phyloP scores from a whole-genome alignment of 2,888 invertebrate species.

The Aporophyla nigra region DNA sequence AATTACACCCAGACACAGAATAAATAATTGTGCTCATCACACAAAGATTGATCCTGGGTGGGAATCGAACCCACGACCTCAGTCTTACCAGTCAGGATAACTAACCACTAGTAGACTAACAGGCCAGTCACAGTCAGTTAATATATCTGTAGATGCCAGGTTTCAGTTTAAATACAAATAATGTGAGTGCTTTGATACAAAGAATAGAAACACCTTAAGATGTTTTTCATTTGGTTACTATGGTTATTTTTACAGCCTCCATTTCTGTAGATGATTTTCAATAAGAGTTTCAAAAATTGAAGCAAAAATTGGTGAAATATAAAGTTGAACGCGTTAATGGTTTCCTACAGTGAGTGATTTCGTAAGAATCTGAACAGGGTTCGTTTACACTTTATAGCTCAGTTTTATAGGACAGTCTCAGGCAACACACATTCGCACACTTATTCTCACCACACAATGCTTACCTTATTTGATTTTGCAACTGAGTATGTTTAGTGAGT shows the following conservation, averaged over 20 bases:
- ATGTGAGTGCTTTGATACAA: not conserved
- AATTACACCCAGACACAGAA: no score
- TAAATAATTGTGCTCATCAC: no score
- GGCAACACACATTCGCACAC: no score
- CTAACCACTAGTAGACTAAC: no score
- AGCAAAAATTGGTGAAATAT: not conserved
- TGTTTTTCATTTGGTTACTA: not conserved
- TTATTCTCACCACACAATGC: no score
- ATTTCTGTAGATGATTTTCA: not conserved
- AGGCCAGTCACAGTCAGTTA: no score
- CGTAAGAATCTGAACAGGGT: not conserved
- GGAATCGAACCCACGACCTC: no score
- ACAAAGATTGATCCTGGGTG: no score
- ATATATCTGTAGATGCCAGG: not conserved
- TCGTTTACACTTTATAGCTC: not conserved
- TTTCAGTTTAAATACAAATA: not conserved
- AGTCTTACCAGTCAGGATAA: no score
- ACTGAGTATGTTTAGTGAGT: no score
- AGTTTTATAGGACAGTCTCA: no score
- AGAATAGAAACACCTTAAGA: not conserved
- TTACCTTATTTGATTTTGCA: no score
- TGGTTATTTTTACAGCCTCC: not conserved
- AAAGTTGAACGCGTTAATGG: not conserved
- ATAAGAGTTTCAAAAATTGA: not conserved
- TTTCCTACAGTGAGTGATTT: not conserved